Percentiles rank a stretch among this genome's conserved stretches.
phyloP scores from a whole-genome alignment of 2,797 vertebrate genomes.

The Cottoperca gobio region DNA sequence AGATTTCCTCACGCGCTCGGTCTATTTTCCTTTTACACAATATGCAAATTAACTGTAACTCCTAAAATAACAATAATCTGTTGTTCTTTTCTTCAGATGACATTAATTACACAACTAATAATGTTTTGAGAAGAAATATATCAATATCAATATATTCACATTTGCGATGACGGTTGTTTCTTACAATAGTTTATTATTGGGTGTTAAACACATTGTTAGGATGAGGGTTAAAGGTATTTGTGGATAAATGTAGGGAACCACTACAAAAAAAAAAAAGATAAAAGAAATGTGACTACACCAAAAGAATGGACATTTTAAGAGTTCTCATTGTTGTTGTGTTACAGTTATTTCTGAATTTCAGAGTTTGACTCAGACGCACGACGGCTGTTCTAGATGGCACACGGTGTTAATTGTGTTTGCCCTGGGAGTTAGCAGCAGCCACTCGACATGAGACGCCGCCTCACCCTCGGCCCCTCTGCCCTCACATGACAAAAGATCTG shows the following conservation, averaged over 20 bases:
- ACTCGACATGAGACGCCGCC: slow-evolving; percentile 55
- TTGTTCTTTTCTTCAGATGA: no score
- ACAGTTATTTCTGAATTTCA: not conserved
- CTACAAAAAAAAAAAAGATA: not conserved
- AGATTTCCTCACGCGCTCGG: no score
- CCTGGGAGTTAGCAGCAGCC: slow-evolving; percentile 69
- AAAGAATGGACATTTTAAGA: not conserved
- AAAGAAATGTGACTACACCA: not conserved
- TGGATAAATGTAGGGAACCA: not conserved
- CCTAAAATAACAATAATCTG: no score
- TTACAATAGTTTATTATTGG: no score
- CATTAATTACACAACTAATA: no score
- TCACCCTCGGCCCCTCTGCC: slow-evolving; percentile 50
- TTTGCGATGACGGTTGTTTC: no score
- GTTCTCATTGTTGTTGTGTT: not conserved
- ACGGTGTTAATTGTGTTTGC: slow-evolving; percentile 67
- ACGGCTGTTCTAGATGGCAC: slow-evolving; percentile 76
- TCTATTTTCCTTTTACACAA: no score
- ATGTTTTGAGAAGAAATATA: no score
- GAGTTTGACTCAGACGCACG: slow-evolving; percentile 40
- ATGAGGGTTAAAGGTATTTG: not conserved
- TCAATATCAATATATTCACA: no score
- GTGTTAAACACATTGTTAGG: no score
- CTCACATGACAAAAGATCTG: slow-evolving; percentile 52
- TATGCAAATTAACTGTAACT: no score